Base-by-base conservation (phyloP, 2,888 invertebrate genomes). In the Anodontia alba region DNA sequence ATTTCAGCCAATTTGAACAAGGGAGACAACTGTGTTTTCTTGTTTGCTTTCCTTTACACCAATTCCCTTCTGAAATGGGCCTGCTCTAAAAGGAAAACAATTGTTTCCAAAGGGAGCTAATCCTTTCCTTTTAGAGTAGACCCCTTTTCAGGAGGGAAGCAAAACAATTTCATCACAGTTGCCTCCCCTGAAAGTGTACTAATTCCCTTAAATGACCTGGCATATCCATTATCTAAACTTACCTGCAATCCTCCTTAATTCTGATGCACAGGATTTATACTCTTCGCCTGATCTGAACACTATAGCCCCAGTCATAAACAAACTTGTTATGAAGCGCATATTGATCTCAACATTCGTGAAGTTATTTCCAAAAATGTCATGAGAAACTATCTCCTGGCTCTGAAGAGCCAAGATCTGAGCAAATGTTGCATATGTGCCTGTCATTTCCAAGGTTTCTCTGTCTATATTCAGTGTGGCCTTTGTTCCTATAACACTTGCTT, bases 201-300 rank as follows among this genome's bases (percentile, higher is more conserved):
- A n/a, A n/a, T n/a, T n/a, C n/a, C n/a, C n/a, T n/a, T n/a, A n/a
- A n/a, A n/a, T n/a, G n/a, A n/a, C n/a, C n/a, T n/a, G n/a, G n/a
- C n/a, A n/a, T n/a, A n/a, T n/a, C n/a, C n/a, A n/a, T 38, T 12
- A 38, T 12, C 38, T 12, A 62, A 3, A 33, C 33, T 36, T 81
- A 85, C 85, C 82, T 57, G 71, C 68, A 36, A 67, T 38, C 49
- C 85, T 78, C n/a, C 78, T 80, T 29, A 85, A 68, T 62, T 83
- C 78, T 66, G 81, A 78, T 23, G 62, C 73, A 68, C 85, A 85
- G 33, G 36, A 69, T 29, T 76, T 42, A 20, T 54, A 62, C 10
- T 78, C 83, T 31, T 20, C 70, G 20, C 73, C 46, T 15, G 69
- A 43, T 0, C 49, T 74, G 46, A 85, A 85, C 15, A 85, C 57